A percentile compares a stretch with the other conserved stretches of the same genome.
phyloP scores from a whole-genome alignment of 1,140 invertebrate genomes.

The Trichonephila inaurata region DNA sequence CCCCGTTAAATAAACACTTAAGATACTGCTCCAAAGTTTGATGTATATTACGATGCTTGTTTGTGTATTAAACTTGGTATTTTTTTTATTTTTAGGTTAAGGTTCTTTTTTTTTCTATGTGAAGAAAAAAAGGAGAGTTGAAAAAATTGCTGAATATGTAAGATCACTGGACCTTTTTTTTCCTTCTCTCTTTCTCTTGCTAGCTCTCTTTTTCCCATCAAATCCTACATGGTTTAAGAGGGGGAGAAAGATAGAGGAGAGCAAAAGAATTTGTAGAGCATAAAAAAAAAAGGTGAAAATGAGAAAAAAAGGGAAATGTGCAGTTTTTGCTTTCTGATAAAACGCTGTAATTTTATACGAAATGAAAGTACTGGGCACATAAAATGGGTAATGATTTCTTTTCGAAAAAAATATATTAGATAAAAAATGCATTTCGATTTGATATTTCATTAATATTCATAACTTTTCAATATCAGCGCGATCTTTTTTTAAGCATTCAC shows the following conservation, averaged over 20 bases:
- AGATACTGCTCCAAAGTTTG: not conserved
- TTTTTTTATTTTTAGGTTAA: not conserved
- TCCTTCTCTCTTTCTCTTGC: not conserved
- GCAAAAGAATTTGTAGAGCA: not conserved
- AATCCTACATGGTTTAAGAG: not conserved
- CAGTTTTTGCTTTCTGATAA: too few species aligned
- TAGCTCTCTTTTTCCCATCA: not conserved
- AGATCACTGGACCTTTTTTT: not conserved
- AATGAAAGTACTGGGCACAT: too few species aligned
- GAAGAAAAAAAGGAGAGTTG: not conserved
- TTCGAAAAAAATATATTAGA: too few species aligned
- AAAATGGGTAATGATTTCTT: too few species aligned
- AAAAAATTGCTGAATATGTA: slow-evolving; percentile 18
- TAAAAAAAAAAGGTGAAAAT: not conserved
- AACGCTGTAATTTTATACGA: too few species aligned
- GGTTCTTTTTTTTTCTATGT: not conserved
- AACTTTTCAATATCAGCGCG: too few species aligned
- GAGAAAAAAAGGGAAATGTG: not conserved
- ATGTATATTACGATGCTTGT: slow-evolving; percentile 21
- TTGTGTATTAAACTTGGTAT: slow-evolving; percentile 11
- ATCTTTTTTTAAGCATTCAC: too few species aligned
- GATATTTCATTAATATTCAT: too few species aligned
- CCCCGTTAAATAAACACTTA: slow-evolving; percentile 22
- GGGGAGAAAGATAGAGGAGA: not conserved
- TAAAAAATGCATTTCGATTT: too few species aligned